These are phyloP conservation scores for Plecturocebus donacophilus DNA, from an alignment of 2,113 vertebrate genomes.

Conservation along the genomic window DNA sequence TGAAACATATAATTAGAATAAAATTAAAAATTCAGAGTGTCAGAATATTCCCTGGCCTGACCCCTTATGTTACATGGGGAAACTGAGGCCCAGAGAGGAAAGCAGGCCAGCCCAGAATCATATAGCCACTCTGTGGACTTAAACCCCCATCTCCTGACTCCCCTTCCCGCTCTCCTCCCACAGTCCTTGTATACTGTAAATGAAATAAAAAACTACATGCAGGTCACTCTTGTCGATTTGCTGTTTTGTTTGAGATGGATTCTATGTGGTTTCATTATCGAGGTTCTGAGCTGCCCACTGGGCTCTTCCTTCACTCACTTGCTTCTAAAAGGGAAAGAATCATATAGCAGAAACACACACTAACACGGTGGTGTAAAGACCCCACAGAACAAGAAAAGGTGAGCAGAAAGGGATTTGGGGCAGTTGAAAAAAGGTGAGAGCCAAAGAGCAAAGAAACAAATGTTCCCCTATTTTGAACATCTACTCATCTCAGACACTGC, in stretches of 20 bases:
- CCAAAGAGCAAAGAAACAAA: conserved; percentile 3
- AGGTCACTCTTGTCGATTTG: background rate
- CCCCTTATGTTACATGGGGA: background rate
- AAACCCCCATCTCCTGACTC: background rate
- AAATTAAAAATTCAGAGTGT: conserved; percentile 81
- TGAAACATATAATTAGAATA: conserved; percentile 80
- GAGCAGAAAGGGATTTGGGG: background rate
- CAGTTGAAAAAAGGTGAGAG: background rate
- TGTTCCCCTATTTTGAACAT: conserved; percentile 4
- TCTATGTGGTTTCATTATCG: background rate
- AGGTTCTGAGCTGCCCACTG: background rate
- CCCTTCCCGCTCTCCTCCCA: background rate
- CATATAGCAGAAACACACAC: background rate
- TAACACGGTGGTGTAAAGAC: background rate
- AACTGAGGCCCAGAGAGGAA: background rate
- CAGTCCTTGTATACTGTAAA: background rate
- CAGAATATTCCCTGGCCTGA: conserved; percentile 64
- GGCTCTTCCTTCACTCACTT: background rate
- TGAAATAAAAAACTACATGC: background rate
- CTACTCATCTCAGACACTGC: conserved; percentile 9
- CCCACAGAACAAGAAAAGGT: background rate
- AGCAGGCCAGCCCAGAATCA: background rate
- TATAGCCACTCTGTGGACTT: background rate
- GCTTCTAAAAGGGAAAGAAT: background rate
- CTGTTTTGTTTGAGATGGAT: background rate